A percentile compares a stretch with the other conserved stretches of the same genome.
Evolutionary conservation across 2,113 vertebrate genomes (phyloP).

Genomic region (Paradisaea rubra): DNA sequence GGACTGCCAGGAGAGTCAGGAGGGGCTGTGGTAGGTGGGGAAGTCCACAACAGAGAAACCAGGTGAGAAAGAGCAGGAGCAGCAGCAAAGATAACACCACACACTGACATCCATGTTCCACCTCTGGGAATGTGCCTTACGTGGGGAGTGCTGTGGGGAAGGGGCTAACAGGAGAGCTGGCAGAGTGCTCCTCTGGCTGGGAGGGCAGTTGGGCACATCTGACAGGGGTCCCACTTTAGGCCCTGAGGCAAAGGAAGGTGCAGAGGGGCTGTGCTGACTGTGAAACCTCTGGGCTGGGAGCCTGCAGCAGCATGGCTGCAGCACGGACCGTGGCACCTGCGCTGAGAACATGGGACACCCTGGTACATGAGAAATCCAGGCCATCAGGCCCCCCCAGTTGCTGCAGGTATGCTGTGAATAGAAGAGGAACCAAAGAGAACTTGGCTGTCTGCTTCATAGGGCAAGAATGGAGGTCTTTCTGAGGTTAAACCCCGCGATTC

Average conservation of each 20-base stretch:
- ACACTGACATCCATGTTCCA: neutral
- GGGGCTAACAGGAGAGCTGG: neutral
- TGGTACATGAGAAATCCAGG: neutral
- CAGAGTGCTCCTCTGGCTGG: neutral
- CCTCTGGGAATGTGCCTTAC: rapidly evolving
- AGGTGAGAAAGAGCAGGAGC: neutral
- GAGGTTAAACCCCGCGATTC: neutral
- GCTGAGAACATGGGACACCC: neutral
- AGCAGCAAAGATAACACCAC: neutral
- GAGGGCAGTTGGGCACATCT: neutral
- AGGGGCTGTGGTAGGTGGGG: neutral
- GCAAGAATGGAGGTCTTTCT: neutral
- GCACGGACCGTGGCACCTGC: rapidly evolving
- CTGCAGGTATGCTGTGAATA: neutral
- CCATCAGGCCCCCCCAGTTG: rapidly evolving
- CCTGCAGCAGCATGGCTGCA: neutral
- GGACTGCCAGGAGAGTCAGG: neutral
- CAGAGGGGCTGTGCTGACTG: neutral
- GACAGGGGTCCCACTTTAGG: rapidly evolving
- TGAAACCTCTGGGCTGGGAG: rapidly evolving
- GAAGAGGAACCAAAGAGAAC: neutral
- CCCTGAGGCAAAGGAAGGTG: neutral
- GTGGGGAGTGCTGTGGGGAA: rapidly evolving
- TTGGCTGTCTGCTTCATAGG: neutral
- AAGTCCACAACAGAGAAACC: rapidly evolving